Evolutionary conservation across 2,797 vertebrate genomes (phyloP), one percentile per base, ranked within the genome.

Genomic region (Lagodon rhomboides): DNA sequence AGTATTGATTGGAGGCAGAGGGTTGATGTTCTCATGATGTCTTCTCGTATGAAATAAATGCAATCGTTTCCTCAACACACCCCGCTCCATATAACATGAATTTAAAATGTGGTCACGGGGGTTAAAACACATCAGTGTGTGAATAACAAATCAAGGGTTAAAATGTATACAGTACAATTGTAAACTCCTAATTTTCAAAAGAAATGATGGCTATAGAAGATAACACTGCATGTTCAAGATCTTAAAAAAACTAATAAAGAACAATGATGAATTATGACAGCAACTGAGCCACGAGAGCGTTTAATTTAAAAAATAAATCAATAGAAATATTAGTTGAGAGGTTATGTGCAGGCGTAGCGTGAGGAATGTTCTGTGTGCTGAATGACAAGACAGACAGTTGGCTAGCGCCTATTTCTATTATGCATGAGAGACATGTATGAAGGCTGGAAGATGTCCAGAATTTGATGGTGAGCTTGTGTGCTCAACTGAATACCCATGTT

Each of bases 1-100:
- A 12, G 70, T 73, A 74, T 74, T 66, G 89, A 88, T 56, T 72
- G 51, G 69, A 76, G 17, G n/a, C 22, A 74, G 60, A 67, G 61
- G 38, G 27, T 0, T 22, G 59, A 46, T 1, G 18, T 62, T 70
- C 63, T 77, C 30, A 62, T 61, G 62, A 22, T 53, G 65, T 23
- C 12, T 0, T 64, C 64, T 73, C 6, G 17, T 16, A 30, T 72
- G 51, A 66, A 79, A 78, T 44, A 68, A 67, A 81, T 74, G 46
- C 7, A 47, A 55, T 61, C 0, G 15, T 61, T 71, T 67, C 23
- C 20, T 47, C 55, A 20, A 44, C 16, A 66, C 27, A 34, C 23
- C 2, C 12, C 11, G 20, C 23, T 55, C n/a, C 51, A 60, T 67
- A 46, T 53, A 59, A 49, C 3, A 18, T 15, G 53, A n/a, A 43